Conservation (phyloP, 2,888 invertebrate species). For the Troglohyphantes excavatus region DNA sequence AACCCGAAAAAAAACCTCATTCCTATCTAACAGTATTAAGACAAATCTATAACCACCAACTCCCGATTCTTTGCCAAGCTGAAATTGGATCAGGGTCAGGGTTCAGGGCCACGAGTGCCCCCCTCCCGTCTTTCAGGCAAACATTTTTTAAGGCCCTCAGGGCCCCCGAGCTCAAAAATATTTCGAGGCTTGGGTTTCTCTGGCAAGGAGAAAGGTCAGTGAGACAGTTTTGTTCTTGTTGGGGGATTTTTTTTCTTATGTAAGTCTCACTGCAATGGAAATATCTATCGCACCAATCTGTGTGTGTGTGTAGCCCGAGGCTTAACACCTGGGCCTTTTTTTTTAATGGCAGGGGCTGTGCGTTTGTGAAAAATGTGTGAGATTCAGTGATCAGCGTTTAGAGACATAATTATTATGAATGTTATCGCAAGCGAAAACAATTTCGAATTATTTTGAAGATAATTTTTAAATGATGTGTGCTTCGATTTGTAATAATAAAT, state of each 20-base stretch:
- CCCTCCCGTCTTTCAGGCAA: not conserved
- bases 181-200: conserved; percentile 36
- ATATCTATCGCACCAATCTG: conserved; percentile 67
- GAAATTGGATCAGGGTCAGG: conserved; percentile 77
- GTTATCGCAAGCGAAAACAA: too few species aligned
- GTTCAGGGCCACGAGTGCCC: conserved; percentile 51
- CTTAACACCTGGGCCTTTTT: conserved; percentile 71
- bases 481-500: too few species aligned
- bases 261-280: conserved; percentile 27
- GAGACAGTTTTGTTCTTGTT: conserved; percentile 41
- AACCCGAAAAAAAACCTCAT: not conserved
- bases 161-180: conserved; percentile 48
- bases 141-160: conserved; percentile 33
- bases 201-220: conserved; percentile 66
- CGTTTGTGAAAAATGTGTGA: conserved; percentile 1
- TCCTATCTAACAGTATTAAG: not conserved
- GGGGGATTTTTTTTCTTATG: conserved; percentile 40
- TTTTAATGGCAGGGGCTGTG: conserved; percentile 27
- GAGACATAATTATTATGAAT: not conserved
- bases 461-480: too few species aligned
- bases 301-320: conserved; percentile 37
- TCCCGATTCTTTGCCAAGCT: conserved; percentile 24
- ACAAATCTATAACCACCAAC: not conserved
- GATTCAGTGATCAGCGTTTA: not conserved
- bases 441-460: too few species aligned